Percentiles rank a stretch among this genome's conserved stretches.
These are phyloP conservation scores for Panorpa germanica DNA, from an alignment of 2,888 invertebrate species.

Conservation along the genomic window DNA sequence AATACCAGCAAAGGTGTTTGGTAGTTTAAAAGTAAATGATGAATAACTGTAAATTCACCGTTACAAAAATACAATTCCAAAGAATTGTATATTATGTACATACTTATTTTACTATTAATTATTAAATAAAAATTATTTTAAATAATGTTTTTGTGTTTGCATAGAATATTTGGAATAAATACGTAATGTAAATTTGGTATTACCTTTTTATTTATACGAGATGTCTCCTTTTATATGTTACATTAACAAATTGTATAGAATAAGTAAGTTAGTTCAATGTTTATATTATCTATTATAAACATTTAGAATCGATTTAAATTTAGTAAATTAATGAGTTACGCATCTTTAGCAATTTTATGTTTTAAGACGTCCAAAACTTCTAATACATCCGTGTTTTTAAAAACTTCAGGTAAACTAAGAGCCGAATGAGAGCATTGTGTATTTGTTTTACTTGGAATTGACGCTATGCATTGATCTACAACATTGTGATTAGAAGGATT, in stretches of 20 bases:
- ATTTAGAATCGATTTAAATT: too few species aligned
- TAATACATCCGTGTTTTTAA: neutral
- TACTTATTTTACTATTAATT: neutral
- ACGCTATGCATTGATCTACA: too few species aligned
- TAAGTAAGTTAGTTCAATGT: too few species aligned
- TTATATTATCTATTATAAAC: too few species aligned
- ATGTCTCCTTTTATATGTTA: too few species aligned
- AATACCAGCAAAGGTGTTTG: constrained; percentile 84
- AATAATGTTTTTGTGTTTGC: constrained; percentile 12
- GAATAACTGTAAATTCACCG: constrained; percentile 8
- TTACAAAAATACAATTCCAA: neutral
- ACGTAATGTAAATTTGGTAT: too few species aligned
- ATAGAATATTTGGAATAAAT: too few species aligned
- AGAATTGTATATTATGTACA: neutral
- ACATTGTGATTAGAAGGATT: too few species aligned
- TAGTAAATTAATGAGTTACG: neutral
- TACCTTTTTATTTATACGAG: too few species aligned
- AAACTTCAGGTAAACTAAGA: neutral
- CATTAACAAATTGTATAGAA: too few species aligned
- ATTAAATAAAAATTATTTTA: neutral
- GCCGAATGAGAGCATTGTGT: too few species aligned
- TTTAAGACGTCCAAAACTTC: neutral
- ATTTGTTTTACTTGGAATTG: too few species aligned
- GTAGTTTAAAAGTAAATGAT: constrained; percentile 36
- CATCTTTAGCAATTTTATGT: neutral